Evolutionary conservation across 2,797 vertebrate species (phyloP), one percentile per base, ranked within the genome.

Genomic region (Sciaenops ocellatus): DNA sequence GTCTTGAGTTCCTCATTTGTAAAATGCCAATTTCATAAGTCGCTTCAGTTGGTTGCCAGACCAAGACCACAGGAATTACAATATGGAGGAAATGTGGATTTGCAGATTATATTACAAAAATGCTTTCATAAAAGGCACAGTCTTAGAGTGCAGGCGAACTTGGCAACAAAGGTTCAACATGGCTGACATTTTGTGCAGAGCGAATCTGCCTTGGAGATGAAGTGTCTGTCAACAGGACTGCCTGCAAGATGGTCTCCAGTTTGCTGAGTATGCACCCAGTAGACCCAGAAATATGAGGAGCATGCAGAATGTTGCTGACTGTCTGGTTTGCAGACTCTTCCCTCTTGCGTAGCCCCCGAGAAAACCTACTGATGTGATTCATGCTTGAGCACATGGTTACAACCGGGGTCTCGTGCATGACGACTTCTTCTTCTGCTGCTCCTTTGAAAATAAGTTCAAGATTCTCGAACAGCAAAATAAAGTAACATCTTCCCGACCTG

Each of bases 241-340:
- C 61, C 55, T 79, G 74, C 72, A 71, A 73, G 78, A 86, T 82
- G 76, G 69, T 64, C 84, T 89, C 80, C 78, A 76, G 82, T 91
- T 85, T 91, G 87, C 89, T 86, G 87, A 93, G 82, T 85, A 70
- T 84, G 88, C 85, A 90, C 80, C 73, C 85, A 88, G 85, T 71
- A 78, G 72, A 65, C 47, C 73, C 76, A 76, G 88, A 90, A 91
- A 92, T 90, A 87, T 83, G 90, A 90, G 81, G 83, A 83, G 70
- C 66, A 47, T 68, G 85, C 79, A 87, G 80, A 90, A 91, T 84
- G 81, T 86, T 86, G 86, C 89, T 80, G 85, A 89, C 76, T 83
- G 74, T 87, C 82, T 79, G 74, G 64, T 85, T 90, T 76, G 63
- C 54, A 80, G 41, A 60, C 67, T 22, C 64, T 26, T 69, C 71